A percentile compares a stretch with the other conserved stretches of the same genome.
Evolutionary conservation across 2,797 vertebrate genomes (phyloP).

Genomic region (Loriculus beryllinus): DNA sequence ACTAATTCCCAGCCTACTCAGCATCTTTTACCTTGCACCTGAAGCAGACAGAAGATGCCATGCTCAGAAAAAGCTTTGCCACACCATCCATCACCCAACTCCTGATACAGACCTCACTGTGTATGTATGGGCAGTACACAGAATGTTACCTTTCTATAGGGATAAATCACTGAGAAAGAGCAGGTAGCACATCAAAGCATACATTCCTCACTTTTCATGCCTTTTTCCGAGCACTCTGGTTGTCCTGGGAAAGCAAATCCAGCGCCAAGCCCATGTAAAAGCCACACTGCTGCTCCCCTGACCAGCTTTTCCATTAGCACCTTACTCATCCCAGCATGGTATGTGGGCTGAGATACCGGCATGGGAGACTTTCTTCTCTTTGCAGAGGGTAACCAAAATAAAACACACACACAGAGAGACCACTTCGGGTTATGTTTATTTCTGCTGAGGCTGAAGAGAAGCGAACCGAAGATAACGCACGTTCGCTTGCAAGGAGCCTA

Average conservation of each 20-base stretch:
- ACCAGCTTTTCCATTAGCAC: neutral
- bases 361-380: neutral
- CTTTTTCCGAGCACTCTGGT: neutral
- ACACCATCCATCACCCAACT: neutral
- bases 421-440: neutral
- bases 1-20: neutral
- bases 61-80: neutral
- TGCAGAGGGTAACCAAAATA: neutral
- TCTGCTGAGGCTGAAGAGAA: conserved; percentile 17
- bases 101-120: rapidly evolving
- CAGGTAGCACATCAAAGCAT: rapidly evolving
- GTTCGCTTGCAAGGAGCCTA: conserved; percentile 19
- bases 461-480: conserved; percentile 8
- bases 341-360: neutral
- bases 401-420: neutral
- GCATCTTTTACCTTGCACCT: neutral
- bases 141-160: neutral
- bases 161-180: neutral
- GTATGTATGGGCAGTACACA: rapidly evolving
- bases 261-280: neutral
- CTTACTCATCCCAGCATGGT: neutral
- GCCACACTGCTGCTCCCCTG: neutral
- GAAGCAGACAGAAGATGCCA: neutral
- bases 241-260: neutral
- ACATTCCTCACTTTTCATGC: neutral